Percentiles rank a stretch among this genome's conserved stretches.
These are phyloP conservation scores for Monochamus alternatus DNA, from an alignment of 2,888 invertebrate species.

Conservation along the genomic window DNA sequence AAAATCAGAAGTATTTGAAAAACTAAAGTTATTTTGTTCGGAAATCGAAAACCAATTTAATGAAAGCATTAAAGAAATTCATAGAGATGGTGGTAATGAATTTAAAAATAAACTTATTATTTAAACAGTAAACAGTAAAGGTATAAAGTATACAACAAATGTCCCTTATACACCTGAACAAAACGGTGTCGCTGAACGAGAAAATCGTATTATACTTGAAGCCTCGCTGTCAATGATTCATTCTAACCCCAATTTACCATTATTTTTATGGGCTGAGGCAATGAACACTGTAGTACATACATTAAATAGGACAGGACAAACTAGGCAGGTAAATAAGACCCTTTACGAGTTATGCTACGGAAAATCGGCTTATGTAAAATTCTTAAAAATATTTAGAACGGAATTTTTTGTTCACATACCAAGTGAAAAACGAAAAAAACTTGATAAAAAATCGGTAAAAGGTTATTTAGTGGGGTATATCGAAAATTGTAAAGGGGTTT, in stretches of 20 bases:
- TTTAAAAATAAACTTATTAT: constrained; percentile 4
- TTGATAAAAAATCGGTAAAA: constrained; percentile 9
- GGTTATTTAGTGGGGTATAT: constrained; percentile 7
- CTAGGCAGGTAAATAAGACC: not conserved
- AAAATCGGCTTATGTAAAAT: no score
- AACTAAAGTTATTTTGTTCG: no score
- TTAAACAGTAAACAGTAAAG: not conserved
- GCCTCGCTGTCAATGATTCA: not conserved
- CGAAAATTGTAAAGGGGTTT: not conserved
- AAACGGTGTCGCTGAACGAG: not conserved
- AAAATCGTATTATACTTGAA: constrained; percentile 2
- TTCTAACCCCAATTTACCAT: constrained; percentile 1
- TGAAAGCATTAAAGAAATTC: not conserved
- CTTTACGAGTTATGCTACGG: no score
- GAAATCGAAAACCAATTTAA: no score
- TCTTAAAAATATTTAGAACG: no score
- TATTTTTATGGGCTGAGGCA: not conserved
- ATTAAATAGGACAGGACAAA: not conserved
- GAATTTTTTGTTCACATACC: no score
- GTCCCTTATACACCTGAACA: constrained; percentile 6
- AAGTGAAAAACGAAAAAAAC: not conserved
- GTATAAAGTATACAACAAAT: constrained; percentile 10
- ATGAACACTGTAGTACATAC: constrained; percentile 4
- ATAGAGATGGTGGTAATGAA: not conserved
- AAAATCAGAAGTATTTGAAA: no score